Evolutionary conservation across 2,113 vertebrate species (phyloP).

Genomic region (Aphelocoma coerulescens): DNA sequence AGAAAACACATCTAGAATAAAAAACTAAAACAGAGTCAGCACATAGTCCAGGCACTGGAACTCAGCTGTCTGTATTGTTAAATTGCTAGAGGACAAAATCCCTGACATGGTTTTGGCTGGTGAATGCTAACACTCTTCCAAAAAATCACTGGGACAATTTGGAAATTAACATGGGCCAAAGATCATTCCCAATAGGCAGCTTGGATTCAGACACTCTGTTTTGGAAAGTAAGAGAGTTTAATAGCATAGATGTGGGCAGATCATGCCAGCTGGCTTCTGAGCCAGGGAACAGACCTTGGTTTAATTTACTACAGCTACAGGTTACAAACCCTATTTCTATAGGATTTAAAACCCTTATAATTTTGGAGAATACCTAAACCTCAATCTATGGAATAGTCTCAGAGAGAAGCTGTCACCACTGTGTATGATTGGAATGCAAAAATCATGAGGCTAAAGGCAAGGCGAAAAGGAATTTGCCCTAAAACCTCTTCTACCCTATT

Average conservation of each 20-base stretch:
- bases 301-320: constrained; percentile 24
- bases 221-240: constrained; percentile 41
- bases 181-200: constrained; percentile 51
- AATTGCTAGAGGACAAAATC: constrained; percentile 20
- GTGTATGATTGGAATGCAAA: background rate
- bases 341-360: background rate
- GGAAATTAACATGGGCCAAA: constrained; percentile 53
- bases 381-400: background rate
- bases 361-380: background rate
- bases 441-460: background rate
- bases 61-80: background rate
- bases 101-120: constrained; percentile 42
- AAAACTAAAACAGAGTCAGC: background rate
- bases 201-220: constrained; percentile 29
- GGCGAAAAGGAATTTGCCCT: background rate
- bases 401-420: background rate
- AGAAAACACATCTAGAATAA: background rate
- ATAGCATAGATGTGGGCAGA: background rate
- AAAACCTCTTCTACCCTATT: background rate
- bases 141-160: constrained; percentile 57
- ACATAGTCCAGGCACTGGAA: background rate
- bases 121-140: constrained; percentile 23
- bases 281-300: background rate
- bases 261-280: constrained; percentile 31
- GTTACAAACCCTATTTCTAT: background rate